Conservation (phyloP, 2,113 vertebrate species). For the Pseudolaguvia tuberculata region DNA sequence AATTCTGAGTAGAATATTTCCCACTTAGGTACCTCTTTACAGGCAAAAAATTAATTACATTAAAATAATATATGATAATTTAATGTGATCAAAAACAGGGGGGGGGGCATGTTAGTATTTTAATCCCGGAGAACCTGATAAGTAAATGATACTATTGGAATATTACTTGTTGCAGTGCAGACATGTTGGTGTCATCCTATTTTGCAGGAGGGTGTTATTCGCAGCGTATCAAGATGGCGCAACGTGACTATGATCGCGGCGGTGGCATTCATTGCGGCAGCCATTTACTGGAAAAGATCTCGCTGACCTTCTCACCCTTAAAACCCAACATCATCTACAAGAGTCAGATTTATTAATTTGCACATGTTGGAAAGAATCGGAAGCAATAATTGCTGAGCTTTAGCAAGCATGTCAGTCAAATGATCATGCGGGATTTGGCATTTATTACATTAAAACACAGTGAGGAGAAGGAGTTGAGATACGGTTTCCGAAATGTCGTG, state of each 20-base stretch:
- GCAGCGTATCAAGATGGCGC: constrained; percentile 61
- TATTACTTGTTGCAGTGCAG: background rate
- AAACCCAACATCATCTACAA: background rate
- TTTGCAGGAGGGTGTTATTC: constrained; percentile 60
- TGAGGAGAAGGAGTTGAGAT: constrained; percentile 3
- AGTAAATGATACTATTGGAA: no score
- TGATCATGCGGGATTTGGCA: background rate
- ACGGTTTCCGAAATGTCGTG: background rate
- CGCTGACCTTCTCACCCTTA: constrained; percentile 46
- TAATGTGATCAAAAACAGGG: no score
- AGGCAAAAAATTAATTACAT: no score
- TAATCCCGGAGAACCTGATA: no score
- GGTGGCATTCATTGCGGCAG: constrained; percentile 54
- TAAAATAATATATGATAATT: no score
- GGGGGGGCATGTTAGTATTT: no score
- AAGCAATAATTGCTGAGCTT: constrained; percentile 26
- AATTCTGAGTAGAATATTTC: no score
- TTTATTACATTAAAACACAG: background rate
- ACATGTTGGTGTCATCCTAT: background rate
- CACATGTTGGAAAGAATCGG: constrained; percentile 5
- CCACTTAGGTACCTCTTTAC: no score
- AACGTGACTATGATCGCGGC: constrained; percentile 59
- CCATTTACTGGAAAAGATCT: constrained; percentile 63
- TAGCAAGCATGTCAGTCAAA: constrained; percentile 4
- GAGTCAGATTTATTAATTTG: background rate